Conservation (phyloP, 2,888 invertebrate genomes). For the Heliconius ismenius region DNA sequence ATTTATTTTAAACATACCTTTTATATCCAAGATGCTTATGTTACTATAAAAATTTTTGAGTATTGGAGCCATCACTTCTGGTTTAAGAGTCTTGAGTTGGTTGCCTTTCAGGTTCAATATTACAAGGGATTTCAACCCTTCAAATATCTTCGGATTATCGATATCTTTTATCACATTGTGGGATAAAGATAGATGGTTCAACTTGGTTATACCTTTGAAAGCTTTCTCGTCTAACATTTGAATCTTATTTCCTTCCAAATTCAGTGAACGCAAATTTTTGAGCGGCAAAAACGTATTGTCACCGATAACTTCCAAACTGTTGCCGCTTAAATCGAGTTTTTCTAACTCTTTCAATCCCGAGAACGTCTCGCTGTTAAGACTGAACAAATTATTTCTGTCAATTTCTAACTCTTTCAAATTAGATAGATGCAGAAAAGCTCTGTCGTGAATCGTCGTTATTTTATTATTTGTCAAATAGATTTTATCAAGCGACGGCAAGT, state of each 20-base stretch:
- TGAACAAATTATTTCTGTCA: conserved; percentile 86
- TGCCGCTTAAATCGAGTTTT: conserved; percentile 86
- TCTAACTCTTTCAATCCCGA: conserved; percentile 86
- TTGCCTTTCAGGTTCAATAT: conserved; percentile 67
- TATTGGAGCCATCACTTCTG: conserved; percentile 64
- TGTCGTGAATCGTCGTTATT: conserved; percentile 91
- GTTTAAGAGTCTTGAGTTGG: conserved; percentile 59
- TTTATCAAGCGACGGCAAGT: conserved; percentile 85
- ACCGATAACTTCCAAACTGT: conserved; percentile 88
- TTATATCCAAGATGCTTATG: conserved; percentile 63
- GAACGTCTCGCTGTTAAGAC: conserved; percentile 88
- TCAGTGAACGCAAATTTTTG: conserved; percentile 58
- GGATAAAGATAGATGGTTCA: conserved; percentile 63
- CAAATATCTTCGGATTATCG: conserved; percentile 63
- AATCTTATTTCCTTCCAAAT: conserved; percentile 71
- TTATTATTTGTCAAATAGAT: conserved; percentile 92
- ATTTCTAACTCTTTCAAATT: conserved; percentile 89
- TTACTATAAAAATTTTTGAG: conserved; percentile 62
- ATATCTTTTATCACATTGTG: conserved; percentile 63
- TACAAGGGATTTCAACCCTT: conserved; percentile 56
- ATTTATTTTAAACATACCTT: conserved; percentile 58
- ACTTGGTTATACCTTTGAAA: conserved; percentile 62
- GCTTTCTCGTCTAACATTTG: conserved; percentile 75
- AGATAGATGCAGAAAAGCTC: conserved; percentile 87
- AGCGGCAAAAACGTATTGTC: conserved; percentile 85